phyloP scores from a whole-genome alignment of 2,797 vertebrate genomes.

The Podargus strigoides region DNA sequence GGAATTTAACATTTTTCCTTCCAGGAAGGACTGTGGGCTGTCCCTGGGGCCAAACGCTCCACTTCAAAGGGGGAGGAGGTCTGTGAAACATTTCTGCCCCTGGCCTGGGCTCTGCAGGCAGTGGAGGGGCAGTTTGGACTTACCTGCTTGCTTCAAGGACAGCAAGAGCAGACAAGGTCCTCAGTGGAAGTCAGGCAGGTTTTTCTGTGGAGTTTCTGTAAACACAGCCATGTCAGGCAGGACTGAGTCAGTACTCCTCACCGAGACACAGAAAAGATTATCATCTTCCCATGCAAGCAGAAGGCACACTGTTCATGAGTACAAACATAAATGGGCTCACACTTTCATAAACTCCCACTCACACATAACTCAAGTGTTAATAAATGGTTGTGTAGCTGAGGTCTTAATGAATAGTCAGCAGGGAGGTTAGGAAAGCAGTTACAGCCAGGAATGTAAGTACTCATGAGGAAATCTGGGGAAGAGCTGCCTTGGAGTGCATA shows the following conservation, averaged over 20 bases:
- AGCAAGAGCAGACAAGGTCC: not conserved
- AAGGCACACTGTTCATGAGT: not conserved
- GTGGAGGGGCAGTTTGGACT: not conserved
- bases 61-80: not conserved
- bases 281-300: not conserved
- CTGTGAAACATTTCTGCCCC: not conserved
- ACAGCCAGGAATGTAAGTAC: not conserved
- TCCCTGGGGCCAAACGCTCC: not conserved
- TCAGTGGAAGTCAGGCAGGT: not conserved
- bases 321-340: not conserved
- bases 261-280: not conserved
- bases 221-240: not conserved
- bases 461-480: not conserved
- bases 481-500: not conserved
- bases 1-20: not conserved
- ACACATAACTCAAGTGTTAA: not conserved
- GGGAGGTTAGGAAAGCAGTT: not conserved
- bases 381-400: not conserved
- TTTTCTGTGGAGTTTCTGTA: not conserved
- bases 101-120: not conserved
- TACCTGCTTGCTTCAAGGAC: not conserved
- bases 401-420: constrained; percentile 7
- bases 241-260: not conserved
- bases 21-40: not conserved
- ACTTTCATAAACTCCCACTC: constrained; percentile 4